Conservation (phyloP, 1,140 invertebrate genomes). For the Leptinotarsa lineolata region DNA sequence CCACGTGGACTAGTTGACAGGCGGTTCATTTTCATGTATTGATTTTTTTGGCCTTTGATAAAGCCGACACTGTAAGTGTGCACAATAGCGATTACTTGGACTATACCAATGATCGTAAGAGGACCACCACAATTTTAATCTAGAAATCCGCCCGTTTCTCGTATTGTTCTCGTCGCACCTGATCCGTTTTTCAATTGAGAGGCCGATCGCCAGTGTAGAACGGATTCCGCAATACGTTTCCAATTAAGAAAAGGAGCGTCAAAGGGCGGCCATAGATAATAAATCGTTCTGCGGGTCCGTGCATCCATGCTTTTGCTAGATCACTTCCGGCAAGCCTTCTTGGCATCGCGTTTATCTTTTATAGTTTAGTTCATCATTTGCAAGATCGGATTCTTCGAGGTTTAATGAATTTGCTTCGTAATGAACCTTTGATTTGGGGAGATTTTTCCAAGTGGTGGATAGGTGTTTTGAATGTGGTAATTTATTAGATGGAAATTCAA, state of each 20-base stretch:
- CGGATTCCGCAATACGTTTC: constrained; percentile 5
- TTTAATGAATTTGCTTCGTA: not conserved
- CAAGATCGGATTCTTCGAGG: not conserved
- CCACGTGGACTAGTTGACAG: too few relatives aligned
- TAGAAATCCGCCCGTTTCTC: too few relatives aligned
- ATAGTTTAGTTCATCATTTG: not conserved
- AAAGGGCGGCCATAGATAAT: constrained; percentile 20
- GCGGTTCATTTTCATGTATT: too few relatives aligned
- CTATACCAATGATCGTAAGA: too few relatives aligned
- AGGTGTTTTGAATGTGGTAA: too few relatives aligned
- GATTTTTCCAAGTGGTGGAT: not conserved
- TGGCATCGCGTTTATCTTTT: not conserved
- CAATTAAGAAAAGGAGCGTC: constrained; percentile 19
- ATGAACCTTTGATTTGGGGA: not conserved
- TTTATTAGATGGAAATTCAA: too few relatives aligned
- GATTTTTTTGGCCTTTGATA: too few relatives aligned
- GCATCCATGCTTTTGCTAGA: not conserved
- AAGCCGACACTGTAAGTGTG: too few relatives aligned
- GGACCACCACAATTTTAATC: too few relatives aligned
- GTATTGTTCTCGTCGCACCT: not conserved
- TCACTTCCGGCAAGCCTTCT: not conserved
- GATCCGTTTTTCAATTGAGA: constrained; percentile 10
- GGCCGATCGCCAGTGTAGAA: not conserved
- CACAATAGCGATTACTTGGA: too few relatives aligned
- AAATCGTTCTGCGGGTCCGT: constrained; percentile 21